Evolutionary conservation across 2,888 invertebrate genomes (phyloP), one percentile per base, ranked within the genome.

Genomic region (Apodemia duryi): DNA sequence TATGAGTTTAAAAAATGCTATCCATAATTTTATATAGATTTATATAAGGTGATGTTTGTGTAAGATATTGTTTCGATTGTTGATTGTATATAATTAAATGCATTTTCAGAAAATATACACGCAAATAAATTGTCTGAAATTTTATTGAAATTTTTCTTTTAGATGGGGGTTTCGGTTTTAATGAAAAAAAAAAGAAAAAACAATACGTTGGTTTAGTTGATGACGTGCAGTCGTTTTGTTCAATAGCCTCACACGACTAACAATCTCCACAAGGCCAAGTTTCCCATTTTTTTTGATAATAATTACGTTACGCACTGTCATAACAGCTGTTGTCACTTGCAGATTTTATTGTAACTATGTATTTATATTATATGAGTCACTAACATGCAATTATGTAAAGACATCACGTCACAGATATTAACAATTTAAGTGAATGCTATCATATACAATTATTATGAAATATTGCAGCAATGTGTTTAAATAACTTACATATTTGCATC

Each of bases 201-300:
- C 74, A 77, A 81, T 78, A 78, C 81, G 85, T 86, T 78, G 76
- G 87, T 90, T 87, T 83, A 88, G 91, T 91, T 89, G 91, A 91
- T 91, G 91, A 89, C 90, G 91, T 91, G 91, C 78, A 80, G 84
- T 85, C 84, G 80, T 83, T 65, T 80, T 83, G 83, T 83, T 79
- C 81, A 81, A 87, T 86, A 89, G 88, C 84, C 91, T 91, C 86
- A 91, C 90, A 91, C 82, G 80, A 92, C 91, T 92, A 92, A 92
- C 91, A 85, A 79, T 86, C 88, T 91, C 92, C 92, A 92, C 92
- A 92, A 92, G 92, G 92, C 92, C 92, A 92, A 91, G 92, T 89
- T 83, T 88, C 92, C 85, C 84, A 86, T 84, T 76, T 85, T 76
- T 85, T 79, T 84, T 86, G 89, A 89, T 86, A 86, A 79, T 85